Evolutionary conservation across 1,140 invertebrate genomes (phyloP), one percentile per base, ranked within the genome.

Genomic region (Bombus breviceps): DNA sequence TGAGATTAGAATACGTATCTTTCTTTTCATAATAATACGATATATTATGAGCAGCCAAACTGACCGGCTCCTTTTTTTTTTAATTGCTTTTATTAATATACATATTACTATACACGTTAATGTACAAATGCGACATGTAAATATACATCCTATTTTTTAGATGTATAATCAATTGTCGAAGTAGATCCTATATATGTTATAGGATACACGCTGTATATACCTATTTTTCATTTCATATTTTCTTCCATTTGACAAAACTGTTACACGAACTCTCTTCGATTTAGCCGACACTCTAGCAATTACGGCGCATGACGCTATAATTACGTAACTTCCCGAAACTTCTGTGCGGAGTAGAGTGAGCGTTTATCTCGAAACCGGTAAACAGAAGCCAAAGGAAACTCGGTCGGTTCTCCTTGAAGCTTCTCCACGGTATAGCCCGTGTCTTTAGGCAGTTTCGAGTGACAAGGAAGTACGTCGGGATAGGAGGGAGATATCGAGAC

Each of bases 341-440:
- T n/a, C 2, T 13, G 5, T 2, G 22, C n/a, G 25, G 37, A 9
- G 9, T 22, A 3, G 28, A n/a, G 41, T 12, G 9, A 43, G 5
- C 28, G 41, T 41, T 75, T 37, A 15, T n/a, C 57, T 28, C 32
- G 59, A 66, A 47, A n/a, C 39, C 10, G 32, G 32, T 64, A 66
- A 76, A 75, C 32, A 66, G 73, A 68, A 64, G 73, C 43, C 34
- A 47, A 76, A 53, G 59, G 25, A 77, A 76, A 37, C 12, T 59
- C 39, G 47, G 5, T 39, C 53, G 47, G 3, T n/a, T 75, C 28
- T 47, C 34, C 25, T 39, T 25, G 34, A 59, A 77, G 13, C 4
- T 76, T 8, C 15, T 13, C 1, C 6, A 25, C 13, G 1, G 1
- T 10, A 47, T 47, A 18, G 41, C 2, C 32, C 41, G 18, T 2